These are phyloP conservation scores for Calliphora vicina DNA, from an alignment of 1,140 invertebrate species.

Conservation along the genomic window DNA sequence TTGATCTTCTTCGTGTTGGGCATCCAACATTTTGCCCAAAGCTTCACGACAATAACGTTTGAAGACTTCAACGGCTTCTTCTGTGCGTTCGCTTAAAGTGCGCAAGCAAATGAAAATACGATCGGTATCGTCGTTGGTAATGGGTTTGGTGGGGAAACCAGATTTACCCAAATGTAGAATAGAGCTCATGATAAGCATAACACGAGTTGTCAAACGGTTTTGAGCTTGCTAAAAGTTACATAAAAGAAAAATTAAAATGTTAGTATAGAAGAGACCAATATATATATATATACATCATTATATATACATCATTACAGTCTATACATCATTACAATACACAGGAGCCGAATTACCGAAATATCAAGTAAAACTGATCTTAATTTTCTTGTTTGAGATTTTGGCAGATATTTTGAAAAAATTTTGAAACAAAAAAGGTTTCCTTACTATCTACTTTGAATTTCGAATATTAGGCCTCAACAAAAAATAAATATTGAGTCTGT, in stretches of 20 bases:
- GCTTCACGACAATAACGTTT: conserved; percentile 80
- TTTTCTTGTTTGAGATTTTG: too few species aligned
- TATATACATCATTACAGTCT: too few species aligned
- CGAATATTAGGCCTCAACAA: too few species aligned
- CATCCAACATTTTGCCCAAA: conserved; percentile 84
- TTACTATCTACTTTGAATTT: too few species aligned
- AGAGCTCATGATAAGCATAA: conserved; percentile 88
- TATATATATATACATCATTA: too few species aligned
- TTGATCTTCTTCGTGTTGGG: conserved; percentile 72
- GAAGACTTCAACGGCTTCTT: conserved; percentile 79
- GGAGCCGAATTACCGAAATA: too few species aligned
- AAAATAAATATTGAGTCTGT: too few species aligned
- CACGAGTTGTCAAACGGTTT: conserved; percentile 80
- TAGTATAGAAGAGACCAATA: too few species aligned
- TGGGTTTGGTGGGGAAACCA: conserved; percentile 74
- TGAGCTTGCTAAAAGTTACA: conserved; percentile 57
- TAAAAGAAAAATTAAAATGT: not conserved
- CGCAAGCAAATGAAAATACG: conserved; percentile 85
- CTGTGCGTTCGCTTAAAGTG: conserved; percentile 79
- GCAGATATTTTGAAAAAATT: too few species aligned
- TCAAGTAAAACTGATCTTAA: too few species aligned
- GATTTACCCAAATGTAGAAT: conserved; percentile 86
- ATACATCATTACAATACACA: too few species aligned
- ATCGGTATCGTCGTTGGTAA: conserved; percentile 96
- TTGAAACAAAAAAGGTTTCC: too few species aligned